phyloP scores from a whole-genome alignment of 2,888 invertebrate genomes.

The Portevinia maculata region DNA sequence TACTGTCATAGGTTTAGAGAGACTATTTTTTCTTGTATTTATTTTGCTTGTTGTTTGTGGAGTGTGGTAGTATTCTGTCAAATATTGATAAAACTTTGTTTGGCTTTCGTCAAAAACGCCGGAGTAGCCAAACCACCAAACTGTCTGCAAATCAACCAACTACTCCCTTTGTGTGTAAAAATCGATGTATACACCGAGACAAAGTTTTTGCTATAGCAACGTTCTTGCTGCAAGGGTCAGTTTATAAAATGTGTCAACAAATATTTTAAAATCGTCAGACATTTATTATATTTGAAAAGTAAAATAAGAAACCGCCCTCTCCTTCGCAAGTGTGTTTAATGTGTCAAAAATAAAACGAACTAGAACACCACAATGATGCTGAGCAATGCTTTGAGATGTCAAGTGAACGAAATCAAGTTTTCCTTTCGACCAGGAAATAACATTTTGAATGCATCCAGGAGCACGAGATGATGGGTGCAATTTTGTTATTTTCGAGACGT shows the following conservation, averaged over 20 bases:
- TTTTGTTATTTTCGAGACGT: constrained; percentile 25
- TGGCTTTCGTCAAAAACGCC: constrained; percentile 17
- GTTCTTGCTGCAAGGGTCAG: neutral
- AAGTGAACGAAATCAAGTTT: constrained; percentile 24
- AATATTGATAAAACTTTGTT: constrained; percentile 38
- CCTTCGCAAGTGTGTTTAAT: constrained; percentile 11
- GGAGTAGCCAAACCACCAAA: constrained; percentile 1
- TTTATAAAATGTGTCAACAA: constrained; percentile 32
- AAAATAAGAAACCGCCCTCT: neutral
- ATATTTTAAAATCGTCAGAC: constrained; percentile 18
- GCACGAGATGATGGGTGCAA: neutral
- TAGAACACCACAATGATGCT: neutral
- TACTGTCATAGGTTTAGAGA: constrained; percentile 27
- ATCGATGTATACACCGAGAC: constrained; percentile 65
- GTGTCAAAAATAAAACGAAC: constrained; percentile 10
- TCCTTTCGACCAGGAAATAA: constrained; percentile 11
- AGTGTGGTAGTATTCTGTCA: constrained; percentile 24
- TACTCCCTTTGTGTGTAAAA: constrained; percentile 68
- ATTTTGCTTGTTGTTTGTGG: constrained; percentile 16
- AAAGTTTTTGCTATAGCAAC: constrained; percentile 51
- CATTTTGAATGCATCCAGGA: constrained; percentile 53
- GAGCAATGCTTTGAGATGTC: constrained; percentile 17
- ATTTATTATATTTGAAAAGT: neutral
- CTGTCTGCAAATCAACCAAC: constrained; percentile 24
- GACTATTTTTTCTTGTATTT: constrained; percentile 25